Percentiles rank a stretch among this genome's conserved stretches.
These are phyloP conservation scores for Enteromius unitaeniatus DNA, from an alignment of 2,797 vertebrate species.

Conservation along the genomic window DNA sequence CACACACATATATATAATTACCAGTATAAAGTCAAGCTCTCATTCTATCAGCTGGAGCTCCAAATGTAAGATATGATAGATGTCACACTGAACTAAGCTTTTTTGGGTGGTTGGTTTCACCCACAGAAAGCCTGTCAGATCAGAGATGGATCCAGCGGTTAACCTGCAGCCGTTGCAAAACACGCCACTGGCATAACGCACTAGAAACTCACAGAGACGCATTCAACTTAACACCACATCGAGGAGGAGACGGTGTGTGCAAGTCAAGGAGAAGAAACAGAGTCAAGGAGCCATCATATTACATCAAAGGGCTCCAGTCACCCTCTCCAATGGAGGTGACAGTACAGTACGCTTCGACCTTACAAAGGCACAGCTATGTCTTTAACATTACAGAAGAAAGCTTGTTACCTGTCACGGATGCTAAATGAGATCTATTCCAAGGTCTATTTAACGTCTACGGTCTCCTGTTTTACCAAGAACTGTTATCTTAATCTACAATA, in stretches of 20 bases:
- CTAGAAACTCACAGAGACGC: neutral
- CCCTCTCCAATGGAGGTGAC: conserved; percentile 22
- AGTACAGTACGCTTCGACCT: conserved; percentile 6
- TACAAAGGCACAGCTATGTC: conserved; percentile 25
- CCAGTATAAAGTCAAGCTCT: neutral
- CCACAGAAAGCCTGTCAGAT: conserved; percentile 31
- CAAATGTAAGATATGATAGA: neutral
- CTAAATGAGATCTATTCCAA: neutral
- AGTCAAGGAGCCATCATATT: conserved; percentile 36
- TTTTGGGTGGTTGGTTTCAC: conserved; percentile 30
- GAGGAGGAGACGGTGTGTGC: conserved; percentile 3
- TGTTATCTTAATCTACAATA: conserved; percentile 22
- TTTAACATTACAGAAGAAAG: neutral
- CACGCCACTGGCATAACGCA: conserved; percentile 4
- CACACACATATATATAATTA: no score
- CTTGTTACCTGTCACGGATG: neutral
- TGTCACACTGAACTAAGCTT: conserved; percentile 20
- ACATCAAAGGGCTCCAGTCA: conserved; percentile 32
- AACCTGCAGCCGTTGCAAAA: conserved; percentile 45
- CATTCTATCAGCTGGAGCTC: conserved; percentile 5
- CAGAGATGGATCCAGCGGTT: conserved; percentile 35
- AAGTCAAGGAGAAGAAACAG: neutral
- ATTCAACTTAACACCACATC: neutral
- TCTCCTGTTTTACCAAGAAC: neutral
- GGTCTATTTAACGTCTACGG: neutral